phyloP scores from a whole-genome alignment of 2,888 invertebrate genomes.

The Luperina nickerlii region DNA sequence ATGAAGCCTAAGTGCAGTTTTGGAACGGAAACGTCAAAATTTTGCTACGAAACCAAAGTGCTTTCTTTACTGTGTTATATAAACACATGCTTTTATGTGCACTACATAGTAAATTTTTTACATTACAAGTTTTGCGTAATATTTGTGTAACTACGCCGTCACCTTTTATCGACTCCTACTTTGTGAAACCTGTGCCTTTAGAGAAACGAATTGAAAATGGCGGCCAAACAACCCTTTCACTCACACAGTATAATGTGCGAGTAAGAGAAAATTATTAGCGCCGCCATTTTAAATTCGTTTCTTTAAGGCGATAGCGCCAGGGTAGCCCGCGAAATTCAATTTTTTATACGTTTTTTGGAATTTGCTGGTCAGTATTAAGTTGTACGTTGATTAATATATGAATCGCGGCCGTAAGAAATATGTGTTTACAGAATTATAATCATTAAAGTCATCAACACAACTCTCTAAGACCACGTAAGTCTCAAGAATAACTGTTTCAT shows the following conservation, averaged over 20 bases:
- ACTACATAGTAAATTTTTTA: constrained; percentile 62
- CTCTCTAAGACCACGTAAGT: too few relatives aligned
- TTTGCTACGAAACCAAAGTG: constrained; percentile 55
- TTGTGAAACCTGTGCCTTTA: not conserved
- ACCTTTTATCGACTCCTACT: constrained; percentile 63
- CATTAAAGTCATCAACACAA: too few relatives aligned
- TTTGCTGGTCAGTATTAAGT: too few relatives aligned
- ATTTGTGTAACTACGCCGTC: constrained; percentile 69
- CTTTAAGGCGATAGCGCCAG: too few relatives aligned
- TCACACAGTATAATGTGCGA: not conserved
- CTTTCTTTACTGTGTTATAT: constrained; percentile 60
- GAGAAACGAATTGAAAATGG: not conserved
- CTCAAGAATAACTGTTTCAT: too few relatives aligned
- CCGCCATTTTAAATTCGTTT: not conserved
- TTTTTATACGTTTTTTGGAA: too few relatives aligned
- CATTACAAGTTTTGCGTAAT: constrained; percentile 54
- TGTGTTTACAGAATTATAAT: too few relatives aligned
- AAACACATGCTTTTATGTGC: constrained; percentile 72
- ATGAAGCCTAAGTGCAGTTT: constrained; percentile 69
- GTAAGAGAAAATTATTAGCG: not conserved
- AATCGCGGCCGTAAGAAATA: too few relatives aligned
- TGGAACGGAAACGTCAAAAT: constrained; percentile 42
- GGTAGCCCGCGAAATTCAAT: too few relatives aligned
- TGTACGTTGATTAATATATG: too few relatives aligned
- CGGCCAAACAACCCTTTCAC: not conserved